Evolutionary conservation across 30 jellyfish, hydroid and myxozoan genomes (phyloP).

Genomic region (Cassiopea xamachana): DNA sequence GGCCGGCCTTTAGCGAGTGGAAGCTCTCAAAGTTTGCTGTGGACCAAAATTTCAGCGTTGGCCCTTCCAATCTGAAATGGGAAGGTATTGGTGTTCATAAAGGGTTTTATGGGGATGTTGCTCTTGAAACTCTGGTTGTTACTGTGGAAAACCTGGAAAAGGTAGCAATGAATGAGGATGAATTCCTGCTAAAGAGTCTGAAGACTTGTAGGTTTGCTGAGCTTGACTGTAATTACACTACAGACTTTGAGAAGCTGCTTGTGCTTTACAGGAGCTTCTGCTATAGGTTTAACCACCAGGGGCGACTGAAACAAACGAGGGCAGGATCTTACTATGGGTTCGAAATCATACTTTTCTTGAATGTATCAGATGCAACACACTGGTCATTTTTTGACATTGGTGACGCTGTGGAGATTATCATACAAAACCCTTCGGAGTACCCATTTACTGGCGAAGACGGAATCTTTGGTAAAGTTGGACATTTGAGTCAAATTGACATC

Average conservation of each 20-base stretch:
- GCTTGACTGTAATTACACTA: background rate
- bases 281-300: slow-evolving; percentile 27
- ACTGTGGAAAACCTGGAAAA: background rate
- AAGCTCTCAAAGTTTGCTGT: slow-evolving; percentile 5
- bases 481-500: slow-evolving; percentile 25
- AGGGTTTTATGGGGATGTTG: background rate
- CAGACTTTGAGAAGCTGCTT: slow-evolving; percentile 7
- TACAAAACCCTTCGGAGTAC: slow-evolving; percentile 29
- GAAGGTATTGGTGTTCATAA: background rate
- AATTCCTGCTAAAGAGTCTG: slow-evolving; percentile 16
- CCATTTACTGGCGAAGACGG: slow-evolving; percentile 29
- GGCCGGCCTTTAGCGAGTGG: background rate
- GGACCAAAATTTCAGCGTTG: background rate
- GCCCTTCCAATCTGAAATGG: background rate
- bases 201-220: background rate
- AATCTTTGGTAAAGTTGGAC: slow-evolving; percentile 23
- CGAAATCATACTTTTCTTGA: background rate
- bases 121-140: background rate
- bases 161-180: background rate
- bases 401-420: slow-evolving; percentile 48
- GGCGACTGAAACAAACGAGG: background rate
- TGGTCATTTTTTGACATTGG: background rate
- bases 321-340: slow-evolving; percentile 37
- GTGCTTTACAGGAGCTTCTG: slow-evolving; percentile 13
- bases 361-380: slow-evolving; percentile 3